A percentile compares a stretch with the other conserved stretches of the same genome.
phyloP scores from a whole-genome alignment of 2,113 vertebrate genomes.

The Manacus vitellinus region DNA sequence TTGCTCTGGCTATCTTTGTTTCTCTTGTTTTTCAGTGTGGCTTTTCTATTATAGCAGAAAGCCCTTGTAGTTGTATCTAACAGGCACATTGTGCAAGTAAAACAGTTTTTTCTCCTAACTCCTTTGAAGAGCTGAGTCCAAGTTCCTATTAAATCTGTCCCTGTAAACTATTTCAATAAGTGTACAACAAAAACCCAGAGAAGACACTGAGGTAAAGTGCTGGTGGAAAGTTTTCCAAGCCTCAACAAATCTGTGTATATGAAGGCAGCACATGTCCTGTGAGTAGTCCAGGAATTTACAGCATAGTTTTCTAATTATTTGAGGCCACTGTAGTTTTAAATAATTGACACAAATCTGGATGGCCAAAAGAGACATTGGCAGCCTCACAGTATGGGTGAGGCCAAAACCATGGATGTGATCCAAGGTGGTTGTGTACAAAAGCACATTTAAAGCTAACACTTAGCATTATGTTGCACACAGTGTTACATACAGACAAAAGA shows the following conservation, averaged over 20 bases:
- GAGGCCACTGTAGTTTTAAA: background rate
- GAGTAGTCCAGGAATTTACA: background rate
- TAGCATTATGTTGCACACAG: background rate
- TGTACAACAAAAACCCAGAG: background rate
- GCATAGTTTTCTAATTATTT: background rate
- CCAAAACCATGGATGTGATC: background rate
- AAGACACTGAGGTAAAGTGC: background rate
- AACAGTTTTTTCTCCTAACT: background rate
- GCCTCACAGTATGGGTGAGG: background rate
- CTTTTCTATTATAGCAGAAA: slow-evolving; percentile 11
- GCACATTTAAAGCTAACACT: background rate
- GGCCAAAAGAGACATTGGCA: background rate
- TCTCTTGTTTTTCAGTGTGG: background rate
- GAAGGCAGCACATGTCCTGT: background rate
- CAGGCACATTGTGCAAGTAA: background rate
- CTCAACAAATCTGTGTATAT: background rate
- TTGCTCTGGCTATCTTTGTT: background rate
- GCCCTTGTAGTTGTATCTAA: background rate
- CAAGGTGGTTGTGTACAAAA: background rate
- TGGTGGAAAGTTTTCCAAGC: background rate
- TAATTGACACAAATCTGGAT: background rate
- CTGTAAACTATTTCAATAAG: background rate
- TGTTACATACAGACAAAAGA: background rate
- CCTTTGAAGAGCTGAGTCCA: background rate
- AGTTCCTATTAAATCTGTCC: background rate